Conservation (phyloP, 2,113 vertebrate species). For the Bufo bufo region DNA sequence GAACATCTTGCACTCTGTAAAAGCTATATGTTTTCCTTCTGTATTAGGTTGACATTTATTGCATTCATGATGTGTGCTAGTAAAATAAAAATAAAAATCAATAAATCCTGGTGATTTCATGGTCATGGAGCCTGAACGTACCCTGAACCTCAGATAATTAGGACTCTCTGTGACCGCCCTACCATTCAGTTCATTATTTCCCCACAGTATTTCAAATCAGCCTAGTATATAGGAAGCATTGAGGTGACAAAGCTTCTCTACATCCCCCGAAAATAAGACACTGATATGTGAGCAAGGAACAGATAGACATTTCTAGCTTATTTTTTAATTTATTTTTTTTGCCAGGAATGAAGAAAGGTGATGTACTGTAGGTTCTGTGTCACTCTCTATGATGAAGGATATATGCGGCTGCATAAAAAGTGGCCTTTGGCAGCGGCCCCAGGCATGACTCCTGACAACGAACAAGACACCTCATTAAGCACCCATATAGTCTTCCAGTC, state of each 20-base stretch:
- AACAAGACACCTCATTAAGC: slow-evolving; percentile 17
- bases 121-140: background rate
- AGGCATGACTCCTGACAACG: background rate
- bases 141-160: background rate
- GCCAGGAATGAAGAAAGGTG: background rate
- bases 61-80: background rate
- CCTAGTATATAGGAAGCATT: background rate
- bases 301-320: background rate
- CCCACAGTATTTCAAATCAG: background rate
- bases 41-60: background rate
- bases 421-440: background rate
- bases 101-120: background rate
- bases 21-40: too few species aligned
- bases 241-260: background rate
- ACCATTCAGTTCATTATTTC: slow-evolving; percentile 1
- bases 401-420: background rate
- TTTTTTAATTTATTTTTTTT: background rate
- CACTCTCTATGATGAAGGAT: background rate
- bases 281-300: background rate
- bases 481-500: background rate
- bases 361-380: background rate
- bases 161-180: background rate
- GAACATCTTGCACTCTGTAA: background rate
- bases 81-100: background rate
- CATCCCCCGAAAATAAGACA: background rate